Conservation (phyloP, 2,888 invertebrate species). For the Drosophila imparisetae region DNA sequence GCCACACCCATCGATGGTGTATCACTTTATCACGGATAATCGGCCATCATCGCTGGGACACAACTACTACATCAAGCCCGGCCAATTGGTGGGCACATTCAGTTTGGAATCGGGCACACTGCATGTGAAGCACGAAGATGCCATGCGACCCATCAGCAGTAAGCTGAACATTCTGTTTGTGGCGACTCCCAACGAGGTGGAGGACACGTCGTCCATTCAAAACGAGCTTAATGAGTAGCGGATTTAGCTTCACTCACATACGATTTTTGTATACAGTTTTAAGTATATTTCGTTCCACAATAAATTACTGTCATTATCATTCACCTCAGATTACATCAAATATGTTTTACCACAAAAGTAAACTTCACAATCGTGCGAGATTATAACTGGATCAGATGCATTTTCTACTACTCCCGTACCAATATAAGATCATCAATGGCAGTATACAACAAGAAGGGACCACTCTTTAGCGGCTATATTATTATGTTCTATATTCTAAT, state of each 20-base stretch:
- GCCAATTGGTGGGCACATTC: constrained; percentile 66
- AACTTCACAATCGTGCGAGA: background rate
- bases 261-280: background rate
- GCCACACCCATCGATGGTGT: constrained; percentile 47
- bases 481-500: background rate
- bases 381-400: background rate
- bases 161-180: constrained; percentile 78
- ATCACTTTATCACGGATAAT: constrained; percentile 75
- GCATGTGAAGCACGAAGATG: constrained; percentile 53
- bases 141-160: constrained; percentile 54
- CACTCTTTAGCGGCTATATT: too few relatives aligned
- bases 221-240: constrained; percentile 12
- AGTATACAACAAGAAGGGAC: background rate
- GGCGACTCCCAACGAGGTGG: constrained; percentile 39
- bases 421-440: background rate
- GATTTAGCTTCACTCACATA: background rate
- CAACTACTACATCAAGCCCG: constrained; percentile 81
- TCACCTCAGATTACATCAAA: background rate
- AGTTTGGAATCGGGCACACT: constrained; percentile 61
- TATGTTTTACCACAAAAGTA: background rate
- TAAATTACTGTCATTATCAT: constrained; percentile 19
- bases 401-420: background rate
- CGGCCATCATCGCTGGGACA: constrained; percentile 70
- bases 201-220: constrained; percentile 11
- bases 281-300: background rate